Base-by-base conservation (phyloP, 1,140 invertebrate species). In the Plectus sambesii region DNA sequence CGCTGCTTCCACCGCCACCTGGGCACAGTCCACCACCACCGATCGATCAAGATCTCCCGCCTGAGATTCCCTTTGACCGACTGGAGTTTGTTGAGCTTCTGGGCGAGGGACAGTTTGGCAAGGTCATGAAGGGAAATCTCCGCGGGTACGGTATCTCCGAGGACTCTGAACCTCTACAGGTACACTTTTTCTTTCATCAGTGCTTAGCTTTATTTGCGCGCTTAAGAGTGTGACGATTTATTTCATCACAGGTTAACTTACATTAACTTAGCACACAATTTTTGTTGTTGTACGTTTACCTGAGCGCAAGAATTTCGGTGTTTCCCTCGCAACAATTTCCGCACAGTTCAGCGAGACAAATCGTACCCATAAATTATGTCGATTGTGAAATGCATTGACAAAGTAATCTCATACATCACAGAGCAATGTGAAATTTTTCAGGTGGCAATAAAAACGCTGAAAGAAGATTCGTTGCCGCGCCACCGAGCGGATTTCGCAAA, bases 401-500 rank as follows among this genome's bases (percentile, higher is more conserved):
- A n/a, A n/a, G n/a, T n/a, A n/a, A n/a, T n/a, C n/a, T n/a, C n/a
- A n/a, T n/a, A n/a, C n/a, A n/a, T n/a, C n/a, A n/a, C n/a, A n/a
- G n/a, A n/a, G n/a, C n/a, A n/a, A n/a, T n/a, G n/a, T n/a, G 30
- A 33, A 17, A 12, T 35, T 12, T 52, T 52, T 41, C 48, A 52
- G 49, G 51, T 56, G 2, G 54, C 54, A 1, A 30, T 56, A 24
- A 56, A 56, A n/a, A 43, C 25, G 6, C 38, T 59, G 4, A 5
- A 35, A 3, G 36, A 42, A 6, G 46, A 49, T 27, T 42, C 54
- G 27, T 42, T 48, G 30, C 42, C 49, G 20, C 41, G 41, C 3
- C 46, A 56, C 9, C 40, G 47, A 62, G 77, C 81, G 33, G 88
- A 96, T 72, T 94, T 97, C 74, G 89, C 90, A 71, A 76, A 85